Evolutionary conservation across 2,113 vertebrate species (phyloP), one percentile per base, ranked within the genome.

Genomic region (Odocoileus hemionus): DNA sequence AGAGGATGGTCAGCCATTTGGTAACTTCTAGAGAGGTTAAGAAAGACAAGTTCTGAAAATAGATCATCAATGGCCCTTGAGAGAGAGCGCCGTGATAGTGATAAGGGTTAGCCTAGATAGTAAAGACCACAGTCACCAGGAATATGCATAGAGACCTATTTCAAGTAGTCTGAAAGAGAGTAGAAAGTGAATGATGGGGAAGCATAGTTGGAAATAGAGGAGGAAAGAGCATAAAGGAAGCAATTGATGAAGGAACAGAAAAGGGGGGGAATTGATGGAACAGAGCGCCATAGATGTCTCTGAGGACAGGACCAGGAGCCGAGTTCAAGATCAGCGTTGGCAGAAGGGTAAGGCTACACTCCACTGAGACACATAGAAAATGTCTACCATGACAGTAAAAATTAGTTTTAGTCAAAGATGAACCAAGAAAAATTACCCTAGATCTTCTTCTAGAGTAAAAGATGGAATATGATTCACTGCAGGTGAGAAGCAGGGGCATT

Each of bases 81-180:
- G 60, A 86, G 60, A 36, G 61, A 67, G 19, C 26, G 17, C 60
- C n/a, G 1, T n/a, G 5, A 45, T 17, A 36, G 80, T 39, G 39
- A 33, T 13, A 52, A 33, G 87, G 78, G 16, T 55, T 25, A 28
- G 80, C 28, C 8, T 16, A 43, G 61, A 21, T 10, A 21, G 5
- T n/a, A 39, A 95, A 70, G 60, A 33, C 39, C 45, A 64, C 5
- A 30, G 36, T 57, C 50, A 33, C 26, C 7, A 23, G 80, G 5
- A 26, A n/a, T 43, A 54, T 8, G 30, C 9, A 25, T 1, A 10
- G 30, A 86, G 47, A 45, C 60, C 11, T 61, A 21, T 26, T 54
- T 57, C 52, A 85, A 50, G 57, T 52, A 55, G 39, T 87, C 23
- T 87, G 61, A 79, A 26, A 92, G 43, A 83, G 26, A 92, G 50